These are phyloP conservation scores for Agrilus biguttatus DNA, from an alignment of 2,888 invertebrate genomes.

Conservation along the genomic window DNA sequence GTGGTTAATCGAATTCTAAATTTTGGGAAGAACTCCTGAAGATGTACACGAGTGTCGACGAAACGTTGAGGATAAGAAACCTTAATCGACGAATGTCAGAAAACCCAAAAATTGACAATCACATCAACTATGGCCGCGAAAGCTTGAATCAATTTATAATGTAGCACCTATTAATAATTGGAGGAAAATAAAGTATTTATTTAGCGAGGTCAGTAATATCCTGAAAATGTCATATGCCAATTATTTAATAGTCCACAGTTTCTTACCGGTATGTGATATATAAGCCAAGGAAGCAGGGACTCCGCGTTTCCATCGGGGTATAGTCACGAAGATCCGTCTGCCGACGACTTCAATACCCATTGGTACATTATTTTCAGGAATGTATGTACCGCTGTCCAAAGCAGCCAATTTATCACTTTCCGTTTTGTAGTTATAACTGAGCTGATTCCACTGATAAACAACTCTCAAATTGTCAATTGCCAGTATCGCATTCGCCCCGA, in stretches of 20 bases:
- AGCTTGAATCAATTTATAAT: no score
- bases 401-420: slow-evolving; percentile 43
- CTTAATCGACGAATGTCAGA: no score
- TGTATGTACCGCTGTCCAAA: slow-evolving; percentile 41
- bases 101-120: no score
- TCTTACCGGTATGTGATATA: slow-evolving; percentile 52
- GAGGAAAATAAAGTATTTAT: no score
- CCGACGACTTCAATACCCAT: slow-evolving; percentile 58
- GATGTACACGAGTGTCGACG: no score
- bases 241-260: neutral
- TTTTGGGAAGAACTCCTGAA: no score
- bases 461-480: slow-evolving; percentile 55
- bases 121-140: no score
- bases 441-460: slow-evolving; percentile 57
- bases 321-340: slow-evolving; percentile 54
- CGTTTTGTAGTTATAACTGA: slow-evolving; percentile 52
- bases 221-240: no score
- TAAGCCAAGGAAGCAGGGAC: slow-evolving; percentile 63
- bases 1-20: no score
- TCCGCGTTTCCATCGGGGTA: slow-evolving; percentile 62
- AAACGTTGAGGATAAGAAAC: no score
- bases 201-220: no score
- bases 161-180: no score
- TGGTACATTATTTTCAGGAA: slow-evolving; percentile 58
- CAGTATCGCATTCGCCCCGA: slow-evolving; percentile 1